Base-by-base conservation (phyloP, 2,797 vertebrate species). In the Parauchenoglanis punctatus region DNA sequence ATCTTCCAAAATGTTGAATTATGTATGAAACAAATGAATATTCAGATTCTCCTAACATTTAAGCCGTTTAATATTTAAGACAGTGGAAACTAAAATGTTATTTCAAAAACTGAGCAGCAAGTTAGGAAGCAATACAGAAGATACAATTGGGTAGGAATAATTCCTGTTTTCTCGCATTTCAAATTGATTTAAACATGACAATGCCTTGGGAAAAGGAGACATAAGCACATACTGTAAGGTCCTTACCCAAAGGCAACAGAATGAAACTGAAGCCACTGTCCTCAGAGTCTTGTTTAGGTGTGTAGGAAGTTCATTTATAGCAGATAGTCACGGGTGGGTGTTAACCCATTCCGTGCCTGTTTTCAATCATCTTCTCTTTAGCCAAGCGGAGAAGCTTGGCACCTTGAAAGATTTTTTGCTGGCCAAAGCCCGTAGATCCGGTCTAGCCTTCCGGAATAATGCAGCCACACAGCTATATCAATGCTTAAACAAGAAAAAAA, bases 361-460 rank as follows among this genome's bases (percentile, higher is more conserved):
- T 89, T 86, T 85, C 85, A 85, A 87, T 89, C 68, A 84, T 89
- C 75, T 87, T 88, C 92, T 89, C 82, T 89, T 89, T 91, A 92
- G 85, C 92, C 92, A 93, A 90, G 88, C 83, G 81, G 87, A 87
- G 84, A 85, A 89, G 85, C 89, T 89, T 90, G 82, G 88, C 82
- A 85, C 89, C 90, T 88, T 92, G 92, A 93, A 92, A 92, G 91
- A 92, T 93, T 94, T 94, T 76, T 81, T 82, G 91, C 86, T 91
- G 91, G 91, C 91, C 92, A 92, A 92, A 91, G 91, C 91, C 92
- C 88, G 91, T 87, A 86, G 91, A 91, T 93, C 92, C 93, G 92
- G 92, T 90, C 88, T 86, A 91, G 93, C 91, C 92, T 91, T 93
- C 93, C 93, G 89, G 92, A 92, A 93, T 92, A 93, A 94, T 90